These are phyloP conservation scores for Balearica regulorum DNA, from an alignment of 2,797 vertebrate genomes.

Conservation along the genomic window DNA sequence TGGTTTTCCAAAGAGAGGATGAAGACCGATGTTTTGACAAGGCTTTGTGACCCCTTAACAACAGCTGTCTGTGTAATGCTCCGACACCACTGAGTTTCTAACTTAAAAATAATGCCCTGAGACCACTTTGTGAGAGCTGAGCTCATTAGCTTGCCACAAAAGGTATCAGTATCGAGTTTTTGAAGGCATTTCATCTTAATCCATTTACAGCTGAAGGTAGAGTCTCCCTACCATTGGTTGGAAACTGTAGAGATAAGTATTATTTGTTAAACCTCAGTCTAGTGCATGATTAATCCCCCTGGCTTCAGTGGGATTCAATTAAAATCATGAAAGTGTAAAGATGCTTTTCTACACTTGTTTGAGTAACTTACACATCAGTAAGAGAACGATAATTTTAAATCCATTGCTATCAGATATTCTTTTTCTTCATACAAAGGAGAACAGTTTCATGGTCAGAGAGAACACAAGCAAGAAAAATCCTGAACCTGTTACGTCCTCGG, in stretches of 20 bases:
- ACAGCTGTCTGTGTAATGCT: background rate
- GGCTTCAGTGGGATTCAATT: background rate
- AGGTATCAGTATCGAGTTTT: background rate
- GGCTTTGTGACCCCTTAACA: background rate
- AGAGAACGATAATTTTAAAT: background rate
- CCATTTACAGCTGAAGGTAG: background rate
- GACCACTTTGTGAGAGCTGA: background rate
- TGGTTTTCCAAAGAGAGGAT: background rate
- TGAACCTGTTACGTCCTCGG: background rate
- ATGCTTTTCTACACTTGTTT: background rate
- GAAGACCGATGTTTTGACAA: constrained; percentile 1
- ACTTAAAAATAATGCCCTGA: background rate
- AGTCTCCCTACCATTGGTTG: background rate
- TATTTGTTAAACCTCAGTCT: background rate
- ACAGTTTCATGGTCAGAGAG: background rate
- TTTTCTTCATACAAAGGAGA: background rate
- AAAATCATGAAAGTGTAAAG: background rate
- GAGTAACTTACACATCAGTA: background rate
- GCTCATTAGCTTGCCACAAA: constrained; percentile 18
- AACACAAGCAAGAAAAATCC: background rate
- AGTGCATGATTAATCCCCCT: constrained; percentile 9
- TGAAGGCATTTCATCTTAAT: constrained; percentile 10
- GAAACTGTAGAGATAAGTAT: background rate
- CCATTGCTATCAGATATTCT: background rate
- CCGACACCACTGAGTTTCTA: background rate